Percentiles rank a stretch among this genome's conserved stretches.
phyloP scores from a whole-genome alignment of 2,888 invertebrate genomes.

The Phragmatobia fuliginosa region DNA sequence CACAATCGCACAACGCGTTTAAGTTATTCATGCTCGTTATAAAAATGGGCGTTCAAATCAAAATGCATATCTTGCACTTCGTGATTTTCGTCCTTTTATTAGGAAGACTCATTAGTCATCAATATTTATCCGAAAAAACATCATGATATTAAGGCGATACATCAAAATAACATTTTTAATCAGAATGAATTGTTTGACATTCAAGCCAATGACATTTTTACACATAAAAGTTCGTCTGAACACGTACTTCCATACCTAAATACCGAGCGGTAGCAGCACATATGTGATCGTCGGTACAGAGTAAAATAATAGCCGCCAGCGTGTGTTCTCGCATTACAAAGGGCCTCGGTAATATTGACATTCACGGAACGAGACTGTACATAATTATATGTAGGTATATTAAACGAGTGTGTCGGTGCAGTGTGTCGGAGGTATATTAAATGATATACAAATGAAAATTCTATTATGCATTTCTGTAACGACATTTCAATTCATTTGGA shows the following conservation, averaged over 20 bases:
- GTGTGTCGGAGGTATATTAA: not conserved
- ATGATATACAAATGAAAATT: not conserved
- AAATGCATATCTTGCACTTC: too few species aligned
- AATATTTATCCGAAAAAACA: not conserved
- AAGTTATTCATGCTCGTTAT: too few species aligned
- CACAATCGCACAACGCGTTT: too few species aligned
- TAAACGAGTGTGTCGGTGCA: not conserved
- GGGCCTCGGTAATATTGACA: constrained; percentile 9
- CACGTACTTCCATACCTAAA: not conserved
- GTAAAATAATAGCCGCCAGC: constrained; percentile 14
- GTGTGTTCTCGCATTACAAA: constrained; percentile 21
- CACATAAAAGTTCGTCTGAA: constrained; percentile 4
- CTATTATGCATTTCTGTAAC: not conserved
- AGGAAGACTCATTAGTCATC: not conserved
- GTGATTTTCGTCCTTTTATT: too few species aligned
- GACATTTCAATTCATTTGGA: not conserved
- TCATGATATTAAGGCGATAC: not conserved
- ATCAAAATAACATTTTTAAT: not conserved
- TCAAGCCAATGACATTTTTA: not conserved
- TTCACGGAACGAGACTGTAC: not conserved
- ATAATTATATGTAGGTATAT: not conserved
- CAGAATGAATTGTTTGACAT: not conserved
- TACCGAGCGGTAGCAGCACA: not conserved
- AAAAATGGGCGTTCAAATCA: too few species aligned
- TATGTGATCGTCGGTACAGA: constrained; percentile 15